Evolutionary conservation across 1,140 invertebrate genomes (phyloP).

Genomic region (Lineus longissimus): DNA sequence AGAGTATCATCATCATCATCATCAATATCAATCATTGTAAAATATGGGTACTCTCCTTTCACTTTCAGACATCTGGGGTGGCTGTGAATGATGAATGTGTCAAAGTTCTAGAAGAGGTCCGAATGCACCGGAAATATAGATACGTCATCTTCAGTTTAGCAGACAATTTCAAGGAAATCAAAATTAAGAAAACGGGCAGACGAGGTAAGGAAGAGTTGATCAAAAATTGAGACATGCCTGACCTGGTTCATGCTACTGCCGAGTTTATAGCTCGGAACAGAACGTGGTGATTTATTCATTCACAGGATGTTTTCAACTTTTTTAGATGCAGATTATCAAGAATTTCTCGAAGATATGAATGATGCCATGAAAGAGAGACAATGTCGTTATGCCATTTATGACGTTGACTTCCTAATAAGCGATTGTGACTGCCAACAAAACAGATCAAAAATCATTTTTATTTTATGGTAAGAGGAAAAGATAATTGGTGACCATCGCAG

Average conservation of each 20-base stretch:
- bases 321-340: slow-evolving; percentile 76
- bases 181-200: not conserved
- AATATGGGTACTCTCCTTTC: too few species aligned
- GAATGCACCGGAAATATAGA: not conserved
- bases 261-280: too few species aligned
- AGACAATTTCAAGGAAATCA: slow-evolving; percentile 5
- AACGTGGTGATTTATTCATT: too few species aligned
- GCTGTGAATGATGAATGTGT: not conserved
- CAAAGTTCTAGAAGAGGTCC: not conserved
- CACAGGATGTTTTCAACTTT: not conserved
- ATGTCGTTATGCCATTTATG: slow-evolving; percentile 64
- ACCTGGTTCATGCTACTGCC: too few species aligned
- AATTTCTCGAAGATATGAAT: slow-evolving; percentile 85
- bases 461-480: slow-evolving; percentile 26
- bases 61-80: slow-evolving; percentile 1
- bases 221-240: too few species aligned
- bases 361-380: slow-evolving; percentile 76
- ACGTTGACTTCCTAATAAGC: slow-evolving; percentile 30
- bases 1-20: too few species aligned
- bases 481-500: too few species aligned
- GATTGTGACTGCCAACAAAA: slow-evolving; percentile 10
- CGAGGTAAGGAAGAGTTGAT: too few species aligned
- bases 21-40: not conserved
- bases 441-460: slow-evolving; percentile 15
- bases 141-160: not conserved